Conservation (phyloP, 2,797 vertebrate species). For the Garrulus glandarius region DNA sequence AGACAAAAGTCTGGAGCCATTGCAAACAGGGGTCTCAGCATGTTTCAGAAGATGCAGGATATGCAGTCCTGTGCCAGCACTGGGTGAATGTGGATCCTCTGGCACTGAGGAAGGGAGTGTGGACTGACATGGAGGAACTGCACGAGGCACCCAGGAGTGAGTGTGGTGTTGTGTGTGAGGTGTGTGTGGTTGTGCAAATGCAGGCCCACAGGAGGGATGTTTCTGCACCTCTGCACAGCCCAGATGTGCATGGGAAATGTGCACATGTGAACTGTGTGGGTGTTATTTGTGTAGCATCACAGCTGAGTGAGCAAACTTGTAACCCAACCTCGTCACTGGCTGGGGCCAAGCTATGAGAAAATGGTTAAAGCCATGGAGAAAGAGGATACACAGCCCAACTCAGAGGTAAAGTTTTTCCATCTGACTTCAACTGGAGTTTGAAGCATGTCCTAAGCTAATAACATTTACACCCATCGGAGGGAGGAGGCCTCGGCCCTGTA, state of each 20-base stretch:
- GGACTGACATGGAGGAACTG: neutral
- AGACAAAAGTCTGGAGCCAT: neutral
- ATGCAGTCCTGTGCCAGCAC: too few species aligned
- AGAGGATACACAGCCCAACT: neutral
- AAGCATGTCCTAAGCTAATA: constrained; percentile 25
- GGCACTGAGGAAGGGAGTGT: accelerated
- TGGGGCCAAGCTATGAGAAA: constrained; percentile 58
- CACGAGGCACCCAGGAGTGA: neutral
- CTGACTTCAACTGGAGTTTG: constrained; percentile 44
- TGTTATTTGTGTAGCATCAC: constrained; percentile 12
- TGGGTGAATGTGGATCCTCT: neutral
- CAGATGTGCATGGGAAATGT: neutral
- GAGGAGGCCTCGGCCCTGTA: constrained; percentile 4
- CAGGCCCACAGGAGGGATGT: neutral
- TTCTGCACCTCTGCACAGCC: neutral
- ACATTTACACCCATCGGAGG: neutral
- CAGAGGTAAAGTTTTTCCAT: constrained; percentile 19
- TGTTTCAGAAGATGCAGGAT: neutral
- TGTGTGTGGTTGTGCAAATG: neutral
- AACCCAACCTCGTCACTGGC: neutral
- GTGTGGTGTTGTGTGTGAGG: neutral
- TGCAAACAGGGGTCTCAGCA: neutral
- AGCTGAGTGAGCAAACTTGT: neutral
- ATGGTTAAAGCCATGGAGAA: constrained; percentile 44
- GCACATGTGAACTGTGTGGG: constrained; percentile 45